Evolutionary conservation across 1,140 invertebrate genomes (phyloP), one percentile per base, ranked within the genome.

Genomic region (Megathymus violae): DNA sequence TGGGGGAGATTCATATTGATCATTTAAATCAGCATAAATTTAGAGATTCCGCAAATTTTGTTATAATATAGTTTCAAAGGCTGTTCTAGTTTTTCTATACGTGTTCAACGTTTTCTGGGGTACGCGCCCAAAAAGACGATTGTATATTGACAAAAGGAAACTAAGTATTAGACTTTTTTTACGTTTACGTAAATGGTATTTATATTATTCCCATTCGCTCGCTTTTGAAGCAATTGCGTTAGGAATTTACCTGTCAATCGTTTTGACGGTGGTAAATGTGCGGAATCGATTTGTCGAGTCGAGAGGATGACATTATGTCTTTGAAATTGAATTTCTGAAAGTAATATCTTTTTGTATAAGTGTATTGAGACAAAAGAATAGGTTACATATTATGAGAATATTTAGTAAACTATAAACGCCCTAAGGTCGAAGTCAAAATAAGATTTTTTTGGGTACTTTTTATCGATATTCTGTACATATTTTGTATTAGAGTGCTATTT

Each of bases 121-220:
- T 58, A 62, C 19, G 64, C 56, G 66, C 51, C 59, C 56, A 62
- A 64, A 58, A 58, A 56, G 69, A 65, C 66, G 70, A 73, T 74
- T 77, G 66, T 74, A 59, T 72, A 70, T 70, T 67, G 72, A 80
- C 72, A 80, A 77, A 74, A 69, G 69, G 46, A 71, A 71, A 71
- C 66, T 67, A 36, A 36, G 65, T 73, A 76, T 71, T 75, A 71
- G 64, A 71, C 48, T 67, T 70, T 75, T n/a, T 74, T 73, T 68
- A 69, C 69, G 61, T 72, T 71, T 63, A 71, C 63, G 62, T 67
- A 77, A 74, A 78, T 72, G 67, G 58, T 67, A 67, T 71, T 72
- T 72, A 61, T 77, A 70, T 72, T 72, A 71, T 71, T 70, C 60
- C 59, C 58, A 63, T 61, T 71, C 34, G 41, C 52, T 61, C 56